These are phyloP conservation scores for Melitaea cinxia DNA, from an alignment of 1,140 invertebrate genomes.

Conservation along the genomic window DNA sequence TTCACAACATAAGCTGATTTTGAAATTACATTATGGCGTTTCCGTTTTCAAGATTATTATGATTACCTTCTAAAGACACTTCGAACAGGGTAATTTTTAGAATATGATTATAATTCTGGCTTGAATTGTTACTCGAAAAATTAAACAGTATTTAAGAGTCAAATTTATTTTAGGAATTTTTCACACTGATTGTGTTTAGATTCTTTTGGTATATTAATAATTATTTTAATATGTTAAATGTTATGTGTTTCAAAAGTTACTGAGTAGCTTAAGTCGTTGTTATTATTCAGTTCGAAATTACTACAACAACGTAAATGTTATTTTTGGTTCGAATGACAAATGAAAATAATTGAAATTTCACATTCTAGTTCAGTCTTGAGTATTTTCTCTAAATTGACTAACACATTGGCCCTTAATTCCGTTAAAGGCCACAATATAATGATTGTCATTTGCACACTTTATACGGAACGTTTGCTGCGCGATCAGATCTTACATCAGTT, in stretches of 20 bases:
- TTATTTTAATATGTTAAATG: too few relatives aligned
- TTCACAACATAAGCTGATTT: background rate
- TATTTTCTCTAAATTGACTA: constrained; percentile 73
- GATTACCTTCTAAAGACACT: background rate
- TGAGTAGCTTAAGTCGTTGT: background rate
- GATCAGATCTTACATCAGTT: background rate
- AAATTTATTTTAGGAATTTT: background rate
- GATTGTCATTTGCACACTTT: constrained; percentile 16
- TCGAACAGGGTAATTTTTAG: background rate
- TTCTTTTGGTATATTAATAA: too few relatives aligned
- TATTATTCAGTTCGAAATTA: background rate
- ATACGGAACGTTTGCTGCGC: constrained; percentile 14
- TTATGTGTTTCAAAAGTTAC: too few relatives aligned
- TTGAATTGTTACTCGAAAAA: background rate
- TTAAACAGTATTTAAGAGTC: too few relatives aligned
- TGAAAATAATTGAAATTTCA: constrained; percentile 31
- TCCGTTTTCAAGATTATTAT: background rate
- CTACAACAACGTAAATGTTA: background rate
- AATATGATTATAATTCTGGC: background rate
- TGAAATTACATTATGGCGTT: background rate
- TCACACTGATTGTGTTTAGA: too few relatives aligned
- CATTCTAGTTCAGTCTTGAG: constrained; percentile 66
- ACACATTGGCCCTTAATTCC: constrained; percentile 50
- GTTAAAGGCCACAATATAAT: constrained; percentile 32
- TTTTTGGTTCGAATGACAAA: constrained; percentile 6